phyloP scores from a whole-genome alignment of 2,113 vertebrate genomes.

The Illadopsis cleaveri region DNA sequence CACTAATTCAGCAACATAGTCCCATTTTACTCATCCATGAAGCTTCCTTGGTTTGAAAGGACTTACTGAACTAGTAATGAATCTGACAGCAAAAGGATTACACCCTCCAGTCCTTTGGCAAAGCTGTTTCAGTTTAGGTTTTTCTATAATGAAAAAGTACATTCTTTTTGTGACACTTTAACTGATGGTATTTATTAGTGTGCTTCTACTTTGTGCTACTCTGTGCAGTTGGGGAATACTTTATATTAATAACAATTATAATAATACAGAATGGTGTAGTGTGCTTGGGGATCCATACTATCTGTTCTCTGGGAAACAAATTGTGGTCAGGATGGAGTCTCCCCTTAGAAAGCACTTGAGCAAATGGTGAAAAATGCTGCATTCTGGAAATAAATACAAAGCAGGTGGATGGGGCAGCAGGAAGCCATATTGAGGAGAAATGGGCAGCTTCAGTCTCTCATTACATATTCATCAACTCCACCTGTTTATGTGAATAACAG shows the following conservation, averaged over 20 bases:
- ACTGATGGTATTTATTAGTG: background rate
- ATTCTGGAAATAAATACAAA: constrained; percentile 27
- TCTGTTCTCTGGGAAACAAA: background rate
- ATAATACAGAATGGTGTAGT: background rate
- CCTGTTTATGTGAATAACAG: background rate
- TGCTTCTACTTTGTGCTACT: background rate
- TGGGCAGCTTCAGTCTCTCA: constrained; percentile 10
- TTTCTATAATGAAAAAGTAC: background rate
- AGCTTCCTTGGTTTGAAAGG: background rate
- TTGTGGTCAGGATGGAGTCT: background rate
- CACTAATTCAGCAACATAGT: background rate
- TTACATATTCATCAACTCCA: background rate
- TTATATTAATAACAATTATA: constrained; percentile 14
- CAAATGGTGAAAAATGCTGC: background rate
- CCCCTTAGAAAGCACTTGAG: background rate
- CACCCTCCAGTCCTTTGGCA: background rate
- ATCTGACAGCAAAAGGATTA: background rate
- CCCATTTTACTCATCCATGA: background rate
- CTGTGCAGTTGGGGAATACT: background rate
- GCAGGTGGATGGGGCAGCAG: constrained; percentile 17
- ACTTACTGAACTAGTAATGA: background rate
- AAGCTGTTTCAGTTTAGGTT: background rate
- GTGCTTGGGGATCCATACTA: background rate
- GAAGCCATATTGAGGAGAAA: constrained; percentile 21
- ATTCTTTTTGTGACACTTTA: background rate